Conservation (phyloP, 2,797 vertebrate species). For the Crotalus adamanteus region DNA sequence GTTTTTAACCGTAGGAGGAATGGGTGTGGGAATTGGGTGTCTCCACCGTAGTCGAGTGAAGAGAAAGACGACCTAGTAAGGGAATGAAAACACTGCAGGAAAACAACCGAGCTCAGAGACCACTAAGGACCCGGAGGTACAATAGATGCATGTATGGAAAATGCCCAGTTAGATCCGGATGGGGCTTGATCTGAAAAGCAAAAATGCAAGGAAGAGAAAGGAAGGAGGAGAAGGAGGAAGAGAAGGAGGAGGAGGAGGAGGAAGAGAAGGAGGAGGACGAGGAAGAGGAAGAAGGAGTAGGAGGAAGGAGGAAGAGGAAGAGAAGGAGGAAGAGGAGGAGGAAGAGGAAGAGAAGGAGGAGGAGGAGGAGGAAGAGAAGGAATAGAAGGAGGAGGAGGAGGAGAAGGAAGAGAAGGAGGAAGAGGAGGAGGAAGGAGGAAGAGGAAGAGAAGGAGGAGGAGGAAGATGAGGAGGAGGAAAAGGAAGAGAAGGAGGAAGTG, state of each 20-base stretch:
- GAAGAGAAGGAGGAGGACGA: neutral
- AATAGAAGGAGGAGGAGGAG: neutral
- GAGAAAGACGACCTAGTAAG: neutral
- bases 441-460: no score
- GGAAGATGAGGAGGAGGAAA: accelerated
- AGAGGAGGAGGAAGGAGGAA: neutral
- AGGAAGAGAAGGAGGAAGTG: accelerated
- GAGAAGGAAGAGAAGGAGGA: no score
- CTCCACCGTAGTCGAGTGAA: neutral
- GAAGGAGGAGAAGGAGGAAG: accelerated
- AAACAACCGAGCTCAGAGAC: no score
- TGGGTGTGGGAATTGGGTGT: no score
- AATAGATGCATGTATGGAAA: no score
- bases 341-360: neutral
- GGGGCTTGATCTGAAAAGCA: no score
- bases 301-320: no score
- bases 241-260: no score
- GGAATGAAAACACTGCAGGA: no score
- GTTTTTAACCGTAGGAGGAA: no score
- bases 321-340: accelerated
- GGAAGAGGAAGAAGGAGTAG: accelerated
- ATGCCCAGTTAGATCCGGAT: no score
- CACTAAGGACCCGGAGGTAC: no score
- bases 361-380: accelerated
- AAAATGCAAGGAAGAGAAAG: neutral